A percentile compares a stretch with the other conserved stretches of the same genome.
Evolutionary conservation across 2,797 vertebrate species (phyloP).

Genomic region (Nyctibius grandis): DNA sequence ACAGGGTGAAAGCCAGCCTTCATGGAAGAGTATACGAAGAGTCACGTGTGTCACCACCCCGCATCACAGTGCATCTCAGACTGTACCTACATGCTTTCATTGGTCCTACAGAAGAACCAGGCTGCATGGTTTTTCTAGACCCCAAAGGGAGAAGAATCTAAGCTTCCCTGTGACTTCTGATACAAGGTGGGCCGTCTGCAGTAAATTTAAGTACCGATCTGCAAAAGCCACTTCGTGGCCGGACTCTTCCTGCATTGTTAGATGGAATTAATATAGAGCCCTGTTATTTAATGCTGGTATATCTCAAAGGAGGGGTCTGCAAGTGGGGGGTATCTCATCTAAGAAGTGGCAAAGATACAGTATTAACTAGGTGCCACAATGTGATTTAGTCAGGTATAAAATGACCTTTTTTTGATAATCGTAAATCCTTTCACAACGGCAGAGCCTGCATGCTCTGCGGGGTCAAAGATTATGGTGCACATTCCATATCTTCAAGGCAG

Average conservation of each 20-base stretch:
- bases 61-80: rapidly evolving
- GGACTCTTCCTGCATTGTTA: not conserved
- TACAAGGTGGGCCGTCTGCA: not conserved
- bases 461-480: not conserved
- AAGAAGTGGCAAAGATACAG: not conserved
- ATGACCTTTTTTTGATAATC: not conserved
- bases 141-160: not conserved
- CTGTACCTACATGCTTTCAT: rapidly evolving
- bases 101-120: not conserved
- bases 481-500: not conserved
- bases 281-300: not conserved
- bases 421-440: not conserved
- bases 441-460: rapidly evolving
- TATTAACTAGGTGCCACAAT: not conserved
- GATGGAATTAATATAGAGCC: not conserved
- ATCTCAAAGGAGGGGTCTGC: not conserved
- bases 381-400: not conserved
- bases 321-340: not conserved
- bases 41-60: not conserved
- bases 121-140: not conserved
- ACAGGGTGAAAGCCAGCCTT: not conserved
- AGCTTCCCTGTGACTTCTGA: not conserved
- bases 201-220: not conserved
- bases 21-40: not conserved
- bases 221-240: not conserved